Base-by-base conservation (phyloP, 2,888 invertebrate genomes). In the Pterobdella sp. region DNA sequence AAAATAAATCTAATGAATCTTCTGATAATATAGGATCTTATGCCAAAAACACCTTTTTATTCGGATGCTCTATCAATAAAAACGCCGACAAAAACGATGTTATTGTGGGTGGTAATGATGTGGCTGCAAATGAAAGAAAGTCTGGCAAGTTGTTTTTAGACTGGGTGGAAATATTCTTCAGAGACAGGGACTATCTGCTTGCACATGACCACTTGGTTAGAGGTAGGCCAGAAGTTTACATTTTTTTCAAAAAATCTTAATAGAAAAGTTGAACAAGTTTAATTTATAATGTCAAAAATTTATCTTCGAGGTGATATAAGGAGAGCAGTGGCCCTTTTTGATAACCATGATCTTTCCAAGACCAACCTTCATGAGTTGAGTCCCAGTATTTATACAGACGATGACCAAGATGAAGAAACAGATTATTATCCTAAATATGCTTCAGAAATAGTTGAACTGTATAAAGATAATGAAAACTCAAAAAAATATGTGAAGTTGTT, bases 131-230 rank as follows among this genome's bases (percentile, higher is more conserved):
- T 26, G 60, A 56, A 34, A 34, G 34, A 22, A 35, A 65, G 35
- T 32, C 32, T 10, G 35, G 34, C 14, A 71, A 71, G 35, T 26
- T 71, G 71, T 60, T 71, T 26, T 32, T 71, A 1, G 71, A 71
- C 34, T 52, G 56, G 32, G 31, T 60, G 1, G 60, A 71, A 35
- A 34, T 71, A 34, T 63, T 52, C 78, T 80, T 80, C 73, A 79
- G 78, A 1, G 79, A 80, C 66, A 73, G 81, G 66, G 79, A 80
- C 4, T 77, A 78, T 18, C 77, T 83, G 4, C 68, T 80, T 10
- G 75, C 76, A 34, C 76, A 80, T 34, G 80, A 78, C 37, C 72
- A 76, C 69, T 72, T 76, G 18, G 26, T 69, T 10, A 75, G 76
- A 76, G 76, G 76, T 76, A n/a, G n/a, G 14, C n/a, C n/a, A 18